Conservation (phyloP, 1,140 invertebrate genomes). For the Adelges cooleyi region DNA sequence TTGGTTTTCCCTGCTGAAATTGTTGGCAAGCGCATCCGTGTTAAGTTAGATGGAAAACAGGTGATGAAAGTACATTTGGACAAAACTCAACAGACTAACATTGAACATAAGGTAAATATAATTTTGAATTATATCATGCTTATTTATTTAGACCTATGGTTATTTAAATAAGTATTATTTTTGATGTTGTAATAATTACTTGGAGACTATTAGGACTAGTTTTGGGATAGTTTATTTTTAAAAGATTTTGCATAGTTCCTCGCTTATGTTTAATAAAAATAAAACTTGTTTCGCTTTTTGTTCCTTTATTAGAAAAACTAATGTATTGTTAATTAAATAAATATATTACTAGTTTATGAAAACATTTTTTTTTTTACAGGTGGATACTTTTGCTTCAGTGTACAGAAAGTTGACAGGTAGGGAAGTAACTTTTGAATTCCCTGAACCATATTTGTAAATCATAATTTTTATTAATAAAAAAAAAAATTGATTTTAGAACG, state of each 20-base stretch:
- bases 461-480: constrained; percentile 35
- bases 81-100: constrained; percentile 96
- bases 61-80: constrained; percentile 98
- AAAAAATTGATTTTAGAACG: too few species aligned
- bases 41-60: constrained; percentile 89
- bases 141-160: too few species aligned
- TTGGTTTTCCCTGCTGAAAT: constrained; percentile 98
- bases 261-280: too few species aligned
- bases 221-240: too few species aligned
- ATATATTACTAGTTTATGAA: too few species aligned
- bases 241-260: too few species aligned
- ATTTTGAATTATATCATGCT: not conserved
- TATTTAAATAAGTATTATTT: too few species aligned
- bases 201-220: not conserved
- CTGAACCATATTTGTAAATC: constrained; percentile 85
- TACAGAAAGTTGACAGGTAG: constrained; percentile 99
- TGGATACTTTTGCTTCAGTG: constrained; percentile 93
- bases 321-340: too few species aligned
- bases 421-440: constrained; percentile 98
- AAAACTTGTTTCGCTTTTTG: too few species aligned
- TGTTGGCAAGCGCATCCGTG: constrained; percentile 92
- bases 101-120: constrained; percentile 91
- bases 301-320: too few species aligned
- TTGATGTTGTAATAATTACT: not conserved
- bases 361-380: constrained; percentile 53